Base-by-base conservation (phyloP, 30 jellyfish, hydroid and myxozoan species). In the Cassiopea xamachana region DNA sequence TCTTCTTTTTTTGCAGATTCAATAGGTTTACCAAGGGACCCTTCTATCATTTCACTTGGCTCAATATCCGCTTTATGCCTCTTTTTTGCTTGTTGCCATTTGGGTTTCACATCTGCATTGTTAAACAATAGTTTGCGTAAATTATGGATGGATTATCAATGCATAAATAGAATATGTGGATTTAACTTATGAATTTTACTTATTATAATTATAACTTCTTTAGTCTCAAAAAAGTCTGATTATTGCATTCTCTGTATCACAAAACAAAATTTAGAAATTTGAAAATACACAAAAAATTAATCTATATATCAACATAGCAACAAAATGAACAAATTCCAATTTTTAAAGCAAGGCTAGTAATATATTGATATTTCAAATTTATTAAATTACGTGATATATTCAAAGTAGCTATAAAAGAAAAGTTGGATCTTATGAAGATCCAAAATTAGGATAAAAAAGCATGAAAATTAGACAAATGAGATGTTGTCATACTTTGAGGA, bases 21-120 rank as follows among this genome's bases (percentile, higher is more conserved):
- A n/a, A 75, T 51, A 13, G 70, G 73, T 69, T 79, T 88, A 1
- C 95, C 95, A 13, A 88, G 60, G 6, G 86, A 64, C 48, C 95
- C 95, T 60, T 88, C 95, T 46, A 48, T 27, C 95, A 88, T 88
- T 67, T 87, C 94, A 14, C 84, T 75, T 39, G 87, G 49, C 13
- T 88, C 95, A 18, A 16, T 48, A 3, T 79, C 90, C 72, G 48
- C 4, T 13, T 48, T 46, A 7, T 88, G 90, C 81, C 48, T 78
- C 75, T 86, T 75, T 13, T 60, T 76, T 49, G 75, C 74, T 60
- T 48, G 74, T 60, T 16, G 62, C 19, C 74, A n/a, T 77, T 61
- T 88, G 61, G 85, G 19, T 44, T 73, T 77, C 18, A 2, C 70
- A 27, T 75, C 95, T 77, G 1, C 4, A 48, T 9, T 49, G 68